Evolutionary conservation across 2,113 vertebrate genomes (phyloP).

Genomic region (Indicator maculatus): DNA sequence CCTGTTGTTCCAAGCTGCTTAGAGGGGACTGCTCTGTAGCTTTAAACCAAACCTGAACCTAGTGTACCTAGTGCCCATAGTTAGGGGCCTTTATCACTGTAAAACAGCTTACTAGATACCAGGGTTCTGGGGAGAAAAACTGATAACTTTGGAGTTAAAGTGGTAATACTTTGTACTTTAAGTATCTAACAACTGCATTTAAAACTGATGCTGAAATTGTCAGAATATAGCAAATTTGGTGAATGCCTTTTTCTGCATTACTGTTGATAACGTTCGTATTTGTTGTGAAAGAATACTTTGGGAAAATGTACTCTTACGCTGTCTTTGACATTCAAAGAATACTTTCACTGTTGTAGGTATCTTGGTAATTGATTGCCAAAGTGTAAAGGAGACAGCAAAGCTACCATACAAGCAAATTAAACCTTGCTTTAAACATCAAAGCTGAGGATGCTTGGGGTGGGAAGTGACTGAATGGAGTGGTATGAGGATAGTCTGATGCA

Average conservation of each 20-base stretch:
- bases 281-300: neutral
- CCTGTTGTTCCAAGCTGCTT: neutral
- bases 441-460: neutral
- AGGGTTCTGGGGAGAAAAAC: neutral
- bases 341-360: neutral
- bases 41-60: neutral
- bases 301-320: rapidly evolving
- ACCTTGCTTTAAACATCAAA: neutral
- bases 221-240: neutral
- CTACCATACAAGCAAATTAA: neutral
- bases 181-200: neutral
- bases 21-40: neutral
- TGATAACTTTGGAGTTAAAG: neutral
- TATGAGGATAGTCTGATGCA: neutral
- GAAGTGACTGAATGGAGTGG: neutral
- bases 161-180: neutral
- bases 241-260: neutral
- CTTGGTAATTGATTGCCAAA: neutral
- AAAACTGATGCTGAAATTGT: neutral
- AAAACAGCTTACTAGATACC: neutral
- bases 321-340: neutral
- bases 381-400: neutral
- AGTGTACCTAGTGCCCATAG: neutral
- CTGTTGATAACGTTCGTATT: neutral
- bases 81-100: neutral